Conservation (phyloP, 2,113 vertebrate genomes). For the Neolamprologus sp. region DNA sequence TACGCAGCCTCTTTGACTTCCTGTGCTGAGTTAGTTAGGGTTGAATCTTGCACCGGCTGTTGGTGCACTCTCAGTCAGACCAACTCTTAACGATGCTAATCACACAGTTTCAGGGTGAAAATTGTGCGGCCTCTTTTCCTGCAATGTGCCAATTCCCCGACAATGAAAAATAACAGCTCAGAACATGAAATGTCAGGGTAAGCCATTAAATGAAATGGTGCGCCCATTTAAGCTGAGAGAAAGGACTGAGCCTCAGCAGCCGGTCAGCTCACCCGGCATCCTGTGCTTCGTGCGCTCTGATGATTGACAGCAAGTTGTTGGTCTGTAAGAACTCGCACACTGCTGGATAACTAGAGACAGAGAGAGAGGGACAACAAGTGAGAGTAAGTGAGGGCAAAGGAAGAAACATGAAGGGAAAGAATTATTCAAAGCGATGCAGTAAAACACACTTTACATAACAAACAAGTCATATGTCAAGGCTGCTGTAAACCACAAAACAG, state of each 20-base stretch:
- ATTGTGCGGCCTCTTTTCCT: not conserved
- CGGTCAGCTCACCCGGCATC: constrained; percentile 62
- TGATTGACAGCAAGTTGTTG: constrained; percentile 97
- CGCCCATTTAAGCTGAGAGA: not conserved
- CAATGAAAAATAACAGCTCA: not conserved
- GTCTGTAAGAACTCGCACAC: constrained; percentile 97
- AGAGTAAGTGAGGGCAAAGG: not conserved
- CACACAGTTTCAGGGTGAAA: not conserved
- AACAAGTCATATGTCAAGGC: not conserved
- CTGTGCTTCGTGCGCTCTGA: constrained; percentile 88
- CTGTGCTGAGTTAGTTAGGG: not conserved
- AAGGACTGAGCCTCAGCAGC: not conserved
- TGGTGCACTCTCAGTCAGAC: not conserved
- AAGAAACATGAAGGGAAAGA: not conserved
- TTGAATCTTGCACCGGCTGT: not conserved
- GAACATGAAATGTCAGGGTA: constrained; percentile 17
- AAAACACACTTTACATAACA: not conserved
- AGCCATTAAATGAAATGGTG: constrained; percentile 17
- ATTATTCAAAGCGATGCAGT: not conserved
- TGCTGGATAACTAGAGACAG: constrained; percentile 82
- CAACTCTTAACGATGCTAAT: not conserved
- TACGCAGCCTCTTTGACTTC: not conserved
- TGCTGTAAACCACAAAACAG: not conserved
- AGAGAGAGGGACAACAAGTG: not conserved
- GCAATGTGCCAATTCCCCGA: not conserved